A percentile compares a stretch with the other conserved stretches of the same genome.
Evolutionary conservation across 1,140 invertebrate genomes (phyloP).

Genomic region (Lutraria rhynchaena): DNA sequence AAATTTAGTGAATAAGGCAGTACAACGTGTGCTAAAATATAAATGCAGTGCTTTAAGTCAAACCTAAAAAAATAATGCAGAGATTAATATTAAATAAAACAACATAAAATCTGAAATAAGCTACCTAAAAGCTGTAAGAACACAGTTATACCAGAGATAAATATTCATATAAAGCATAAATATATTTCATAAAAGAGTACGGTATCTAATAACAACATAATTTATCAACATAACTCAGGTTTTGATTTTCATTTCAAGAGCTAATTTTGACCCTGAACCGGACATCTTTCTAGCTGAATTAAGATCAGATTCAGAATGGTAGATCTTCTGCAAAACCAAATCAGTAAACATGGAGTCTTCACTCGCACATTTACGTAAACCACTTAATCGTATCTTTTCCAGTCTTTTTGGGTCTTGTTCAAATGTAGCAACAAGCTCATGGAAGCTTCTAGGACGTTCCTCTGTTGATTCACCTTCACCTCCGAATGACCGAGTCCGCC

Average conservation of each 20-base stretch:
- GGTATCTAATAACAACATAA: no score
- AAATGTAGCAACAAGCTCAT: slow-evolving; percentile 74
- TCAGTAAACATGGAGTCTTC: slow-evolving; percentile 69
- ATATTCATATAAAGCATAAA: no score
- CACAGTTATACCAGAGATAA: no score
- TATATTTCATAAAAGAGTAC: no score
- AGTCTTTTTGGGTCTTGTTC: slow-evolving; percentile 65
- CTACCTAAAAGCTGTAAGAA: no score
- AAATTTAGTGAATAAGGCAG: no score
- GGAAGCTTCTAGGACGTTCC: slow-evolving; percentile 76
- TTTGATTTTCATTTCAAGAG: slow-evolving; percentile 55
- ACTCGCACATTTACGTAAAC: slow-evolving; percentile 72
- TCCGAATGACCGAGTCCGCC: slow-evolving; percentile 41
- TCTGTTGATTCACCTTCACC: slow-evolving; percentile 31
- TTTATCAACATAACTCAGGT: no score
- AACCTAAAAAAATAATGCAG: no score
- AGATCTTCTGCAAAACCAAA: slow-evolving; percentile 64
- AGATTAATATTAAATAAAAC: no score
- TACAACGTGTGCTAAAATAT: no score
- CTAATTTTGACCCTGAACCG: slow-evolving; percentile 45
- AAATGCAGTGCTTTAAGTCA: no score
- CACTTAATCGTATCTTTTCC: slow-evolving; percentile 55
- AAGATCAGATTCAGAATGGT: slow-evolving; percentile 73
- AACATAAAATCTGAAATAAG: no score
- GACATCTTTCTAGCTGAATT: neutral